Evolutionary conservation across 1,140 invertebrate genomes (phyloP).

Genomic region (Pomacea maculata): DNA sequence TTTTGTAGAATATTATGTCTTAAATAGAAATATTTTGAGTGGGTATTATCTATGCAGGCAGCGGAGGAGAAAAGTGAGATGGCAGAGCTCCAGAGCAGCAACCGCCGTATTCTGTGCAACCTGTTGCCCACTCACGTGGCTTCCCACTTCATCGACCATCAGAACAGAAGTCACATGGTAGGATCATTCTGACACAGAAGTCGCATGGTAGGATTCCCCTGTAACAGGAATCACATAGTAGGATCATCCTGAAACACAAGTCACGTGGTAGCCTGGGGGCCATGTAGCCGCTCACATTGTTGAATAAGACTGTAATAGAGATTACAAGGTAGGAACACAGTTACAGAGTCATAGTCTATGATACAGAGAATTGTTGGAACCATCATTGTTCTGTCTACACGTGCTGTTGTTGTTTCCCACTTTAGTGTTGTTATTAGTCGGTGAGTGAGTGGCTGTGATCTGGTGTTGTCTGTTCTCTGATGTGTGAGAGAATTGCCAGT

Average conservation of each 20-base stretch:
- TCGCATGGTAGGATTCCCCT: neutral
- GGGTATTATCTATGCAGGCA: constrained; percentile 72
- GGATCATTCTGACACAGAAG: neutral
- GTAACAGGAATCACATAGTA: neutral
- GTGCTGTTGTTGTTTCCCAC: neutral
- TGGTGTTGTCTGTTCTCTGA: too few relatives aligned
- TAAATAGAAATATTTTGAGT: too few relatives aligned
- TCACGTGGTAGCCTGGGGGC: neutral
- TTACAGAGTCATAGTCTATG: too few relatives aligned
- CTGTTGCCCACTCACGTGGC: constrained; percentile 92
- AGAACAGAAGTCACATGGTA: constrained; percentile 51
- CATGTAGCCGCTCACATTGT: neutral
- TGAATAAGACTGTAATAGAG: neutral
- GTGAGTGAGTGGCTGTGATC: neutral
- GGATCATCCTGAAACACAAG: neutral
- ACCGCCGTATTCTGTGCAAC: constrained; percentile 84
- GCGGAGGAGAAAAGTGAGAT: constrained; percentile 76
- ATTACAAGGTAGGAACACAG: too few relatives aligned
- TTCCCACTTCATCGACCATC: constrained; percentile 80
- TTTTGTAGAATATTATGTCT: too few relatives aligned
- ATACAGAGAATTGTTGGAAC: too few relatives aligned
- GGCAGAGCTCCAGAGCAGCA: constrained; percentile 61
- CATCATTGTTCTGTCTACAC: neutral
- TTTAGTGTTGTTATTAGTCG: neutral
- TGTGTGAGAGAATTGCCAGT: too few relatives aligned